phyloP scores from a whole-genome alignment of 2,113 vertebrate genomes.

The Ammospiza nelsoni region DNA sequence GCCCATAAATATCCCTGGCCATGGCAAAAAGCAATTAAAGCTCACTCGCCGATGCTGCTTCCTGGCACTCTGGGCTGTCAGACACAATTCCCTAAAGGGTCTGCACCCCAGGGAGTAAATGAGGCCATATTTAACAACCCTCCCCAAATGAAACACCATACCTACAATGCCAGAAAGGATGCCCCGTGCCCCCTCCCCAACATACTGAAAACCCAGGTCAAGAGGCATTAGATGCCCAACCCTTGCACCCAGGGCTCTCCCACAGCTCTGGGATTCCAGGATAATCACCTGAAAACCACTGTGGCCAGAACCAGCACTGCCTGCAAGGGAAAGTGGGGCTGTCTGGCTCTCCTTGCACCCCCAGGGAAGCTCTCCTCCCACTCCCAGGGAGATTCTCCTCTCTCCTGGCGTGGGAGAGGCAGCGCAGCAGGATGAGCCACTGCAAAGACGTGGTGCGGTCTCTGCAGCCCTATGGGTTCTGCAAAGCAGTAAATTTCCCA shows the following conservation, averaged over 20 bases:
- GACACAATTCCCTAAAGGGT: neutral
- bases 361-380: neutral
- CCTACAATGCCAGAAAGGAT: neutral
- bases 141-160: fast-evolving
- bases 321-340: neutral
- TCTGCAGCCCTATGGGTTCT: conserved; percentile 57
- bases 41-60: neutral
- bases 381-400: neutral
- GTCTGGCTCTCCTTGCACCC: neutral
- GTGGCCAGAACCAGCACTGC: neutral
- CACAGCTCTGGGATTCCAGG: fast-evolving
- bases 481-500: conserved; percentile 74
- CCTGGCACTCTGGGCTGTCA: neutral
- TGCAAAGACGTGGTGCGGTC: neutral
- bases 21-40: conserved; percentile 76
- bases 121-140: neutral
- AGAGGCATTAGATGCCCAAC: fast-evolving
- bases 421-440: neutral
- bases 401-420: fast-evolving
- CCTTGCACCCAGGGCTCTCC: fast-evolving
- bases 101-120: neutral
- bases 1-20: conserved; percentile 72
- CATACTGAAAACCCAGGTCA: fast-evolving
- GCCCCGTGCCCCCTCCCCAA: neutral
- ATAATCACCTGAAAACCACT: neutral